Base-by-base conservation (phyloP, 2,888 invertebrate genomes). In the Leucoptera coffeella region DNA sequence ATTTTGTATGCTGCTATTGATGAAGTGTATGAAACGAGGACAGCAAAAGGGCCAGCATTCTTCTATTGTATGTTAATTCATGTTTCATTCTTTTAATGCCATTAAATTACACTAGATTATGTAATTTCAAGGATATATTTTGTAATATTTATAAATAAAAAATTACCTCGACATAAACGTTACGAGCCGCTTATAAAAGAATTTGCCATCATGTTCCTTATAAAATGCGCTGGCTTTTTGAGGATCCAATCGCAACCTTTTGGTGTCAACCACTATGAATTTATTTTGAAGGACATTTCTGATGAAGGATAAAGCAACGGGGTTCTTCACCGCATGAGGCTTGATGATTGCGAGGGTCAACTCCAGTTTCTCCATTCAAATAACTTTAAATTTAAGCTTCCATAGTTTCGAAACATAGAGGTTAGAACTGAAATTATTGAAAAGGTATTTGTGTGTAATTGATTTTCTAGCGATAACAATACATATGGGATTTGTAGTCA, bases 311-410 rank as follows among this genome's bases (percentile, higher is more conserved):
- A 85, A 50, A 4, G 80, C 82, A 32, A 81, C 67, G 1, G 86
- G 86, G 48, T 87, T 82, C 45, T 83, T 82, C 2, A 86, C 72
- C 19, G 86, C 74, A 46, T 92, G 90, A 4, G 93, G 93, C 50
- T 93, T 93, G 31, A 93, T 73, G 36, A 93, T 78, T 3, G 90
- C 91, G 37, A 93, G 61, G 12, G 93, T 91, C 41, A 92, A 58
- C 60, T 91, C 72, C 41, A 80, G 47, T 43, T 53, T 64, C 31
- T 50, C 48, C 67, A 65, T 67, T 34, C 22, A 45, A 17, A 14
- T 17, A 17, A 9, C 9, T 7, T 6, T 17, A 17, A n/a, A n/a
- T n/a, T n/a, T n/a, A 22, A 22, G 7, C 10, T 22, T n/a, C 7
- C 8, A 8, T 24, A 17, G 17, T 8, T 6, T 7, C 17, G 17